phyloP scores from a whole-genome alignment of 1,140 invertebrate genomes.

The Drosophila orena region DNA sequence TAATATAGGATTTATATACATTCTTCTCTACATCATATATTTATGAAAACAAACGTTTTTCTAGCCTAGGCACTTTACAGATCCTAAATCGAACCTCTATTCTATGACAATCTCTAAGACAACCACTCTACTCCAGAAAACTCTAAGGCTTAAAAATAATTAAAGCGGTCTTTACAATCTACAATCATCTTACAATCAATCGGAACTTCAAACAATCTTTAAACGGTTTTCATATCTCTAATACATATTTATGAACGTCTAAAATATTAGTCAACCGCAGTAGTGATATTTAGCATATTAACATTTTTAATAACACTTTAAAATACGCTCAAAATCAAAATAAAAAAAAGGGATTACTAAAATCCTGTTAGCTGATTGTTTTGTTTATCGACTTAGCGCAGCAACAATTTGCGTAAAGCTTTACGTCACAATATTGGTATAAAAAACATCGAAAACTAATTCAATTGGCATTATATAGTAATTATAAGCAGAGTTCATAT shows the following conservation, averaged over 20 bases:
- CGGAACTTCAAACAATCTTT: conserved; percentile 67
- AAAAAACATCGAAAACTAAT: conserved; percentile 29
- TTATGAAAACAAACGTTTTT: conserved; percentile 70
- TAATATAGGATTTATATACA: conserved; percentile 49
- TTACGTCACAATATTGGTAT: conserved; percentile 66
- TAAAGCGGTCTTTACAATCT: conserved; percentile 41
- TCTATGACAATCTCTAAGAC: conserved; percentile 77
- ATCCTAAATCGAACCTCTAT: conserved; percentile 63
- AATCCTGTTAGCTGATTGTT: conserved; percentile 5
- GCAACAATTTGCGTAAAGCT: conserved; percentile 80
- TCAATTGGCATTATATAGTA: conserved; percentile 60
- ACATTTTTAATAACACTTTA: conserved; percentile 13
- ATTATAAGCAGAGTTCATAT: conserved; percentile 35
- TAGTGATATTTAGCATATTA: conserved; percentile 59
- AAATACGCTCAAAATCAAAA: conserved; percentile 35
- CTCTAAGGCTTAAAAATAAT: conserved; percentile 27
- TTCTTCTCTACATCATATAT: conserved; percentile 58
- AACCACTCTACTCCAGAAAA: conserved; percentile 34
- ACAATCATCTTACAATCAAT: conserved; percentile 59
- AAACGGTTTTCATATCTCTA: conserved; percentile 76
- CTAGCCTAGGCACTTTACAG: conserved; percentile 68
- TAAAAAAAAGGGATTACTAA: neutral
- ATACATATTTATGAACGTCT: conserved; percentile 57
- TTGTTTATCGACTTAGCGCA: conserved; percentile 31
- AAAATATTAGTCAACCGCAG: conserved; percentile 45